Base-by-base conservation (phyloP, 2,113 vertebrate genomes). In the Thunnus thynnus region DNA sequence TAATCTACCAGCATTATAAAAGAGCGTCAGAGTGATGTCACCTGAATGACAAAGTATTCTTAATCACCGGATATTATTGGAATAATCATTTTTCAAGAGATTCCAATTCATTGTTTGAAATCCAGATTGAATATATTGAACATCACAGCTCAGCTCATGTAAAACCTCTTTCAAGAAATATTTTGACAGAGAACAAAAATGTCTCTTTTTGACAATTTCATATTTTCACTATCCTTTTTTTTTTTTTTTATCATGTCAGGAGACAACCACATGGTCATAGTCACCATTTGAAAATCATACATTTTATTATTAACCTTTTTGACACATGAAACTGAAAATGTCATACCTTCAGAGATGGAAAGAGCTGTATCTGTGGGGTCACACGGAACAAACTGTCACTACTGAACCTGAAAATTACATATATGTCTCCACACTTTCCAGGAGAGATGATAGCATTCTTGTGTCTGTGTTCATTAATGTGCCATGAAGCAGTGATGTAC, bases 31-130 rank as follows among this genome's bases (percentile, higher is more conserved):
- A 20, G 1, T 13, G 48, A 67, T 2, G 54, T 54, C 22, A 52
- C 46, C 27, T 66, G 67, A 14, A 22, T 75, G 69, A 74, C 52
- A 46, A 72, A 64, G 16, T 60, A n/a, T 47, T 68, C 25, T 66
- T 80, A 36, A 64, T 78, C 27, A 63, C 51, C 44, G 50, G 20
- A 57, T 66, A 30, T 60, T 66, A 54, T 52, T 62, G 69, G 17
- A 50, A 32, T 25, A 20, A 80, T 78, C 62, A 63, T 27, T 20
- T 22, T 61, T 46, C 17, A 14, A 11, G 30, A 61, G 32, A 51
- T 70, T 69, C 22, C 8, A 17, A 17, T 51, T 78, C 2, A 48
- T 65, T 50, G 47, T 63, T 64, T 66, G 30, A 69, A 41, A 41
- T 65, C 9, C n/a, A 20, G 13, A 54, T 13, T 36, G 13, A 54